Percentiles rank a stretch among this genome's conserved stretches.
Conservation (phyloP, 2,888 invertebrate species). For the Netelia fuscicornis region DNA sequence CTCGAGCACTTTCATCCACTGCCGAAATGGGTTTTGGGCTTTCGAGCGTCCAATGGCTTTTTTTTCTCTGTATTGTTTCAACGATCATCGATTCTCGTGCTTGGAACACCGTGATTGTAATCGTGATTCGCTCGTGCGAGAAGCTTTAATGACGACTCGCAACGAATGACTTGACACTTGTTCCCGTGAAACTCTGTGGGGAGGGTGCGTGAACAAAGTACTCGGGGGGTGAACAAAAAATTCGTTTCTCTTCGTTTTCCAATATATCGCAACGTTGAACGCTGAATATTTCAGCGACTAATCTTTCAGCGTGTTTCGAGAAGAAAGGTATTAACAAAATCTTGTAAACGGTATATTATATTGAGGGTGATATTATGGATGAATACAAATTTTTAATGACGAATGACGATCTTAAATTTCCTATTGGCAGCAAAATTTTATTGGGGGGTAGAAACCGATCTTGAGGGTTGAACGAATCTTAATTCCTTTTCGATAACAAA, state of each 20-base stretch:
- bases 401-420: too few species aligned
- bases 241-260: background rate
- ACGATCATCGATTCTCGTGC: slow-evolving; percentile 22
- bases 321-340: background rate
- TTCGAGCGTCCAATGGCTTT: background rate
- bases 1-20: background rate
- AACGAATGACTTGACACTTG: slow-evolving; percentile 35
- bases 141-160: slow-evolving; percentile 42
- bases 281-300: background rate
- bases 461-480: too few species aligned
- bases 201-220: background rate
- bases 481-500: too few species aligned
- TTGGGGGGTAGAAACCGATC: too few species aligned
- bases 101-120: background rate
- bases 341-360: background rate
- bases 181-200: background rate
- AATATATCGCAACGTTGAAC: background rate
- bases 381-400: too few species aligned
- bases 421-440: too few species aligned
- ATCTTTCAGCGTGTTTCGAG: background rate
- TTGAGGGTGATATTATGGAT: too few species aligned
- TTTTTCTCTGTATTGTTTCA: background rate
- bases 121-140: slow-evolving; percentile 46
- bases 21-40: background rate
- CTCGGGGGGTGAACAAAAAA: slow-evolving; percentile 7